Conservation (phyloP, 2,797 vertebrate species). For the Heliangelus exortis region DNA sequence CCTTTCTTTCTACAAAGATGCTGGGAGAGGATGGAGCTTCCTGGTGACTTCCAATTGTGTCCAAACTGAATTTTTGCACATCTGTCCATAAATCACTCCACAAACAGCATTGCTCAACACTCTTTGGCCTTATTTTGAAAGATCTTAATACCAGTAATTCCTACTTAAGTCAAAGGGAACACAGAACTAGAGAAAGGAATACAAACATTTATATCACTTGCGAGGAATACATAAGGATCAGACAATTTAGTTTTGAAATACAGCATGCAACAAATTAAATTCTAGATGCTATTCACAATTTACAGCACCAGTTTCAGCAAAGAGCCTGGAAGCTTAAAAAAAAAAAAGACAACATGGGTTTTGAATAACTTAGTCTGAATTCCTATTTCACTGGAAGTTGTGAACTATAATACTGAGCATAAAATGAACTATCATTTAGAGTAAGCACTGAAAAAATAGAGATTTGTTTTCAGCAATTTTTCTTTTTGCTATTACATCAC, state of each 20-base stretch:
- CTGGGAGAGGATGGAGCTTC: neutral
- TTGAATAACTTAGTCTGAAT: conserved; percentile 10
- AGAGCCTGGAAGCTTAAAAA: conserved; percentile 1
- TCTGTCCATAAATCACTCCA: neutral
- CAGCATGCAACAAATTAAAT: neutral
- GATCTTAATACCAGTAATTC: neutral
- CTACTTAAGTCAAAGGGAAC: neutral
- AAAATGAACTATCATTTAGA: conserved; percentile 1
- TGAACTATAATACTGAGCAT: neutral
- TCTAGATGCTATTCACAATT: conserved; percentile 10
- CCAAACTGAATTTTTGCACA: conserved; percentile 12
- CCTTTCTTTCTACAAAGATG: neutral
- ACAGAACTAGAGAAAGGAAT: neutral
- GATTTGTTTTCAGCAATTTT: neutral
- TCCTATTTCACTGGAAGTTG: conserved; percentile 47
- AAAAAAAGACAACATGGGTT: neutral
- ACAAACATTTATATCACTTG: neutral
- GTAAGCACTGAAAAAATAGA: neutral
- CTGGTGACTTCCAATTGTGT: neutral
- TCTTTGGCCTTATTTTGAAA: conserved; percentile 6
- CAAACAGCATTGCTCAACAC: neutral
- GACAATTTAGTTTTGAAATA: neutral
- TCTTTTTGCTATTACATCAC: neutral
- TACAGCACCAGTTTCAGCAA: conserved; percentile 14
- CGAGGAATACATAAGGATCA: neutral